Evolutionary conservation across 2,888 invertebrate genomes (phyloP).

Genomic region (Phortica magna): DNA sequence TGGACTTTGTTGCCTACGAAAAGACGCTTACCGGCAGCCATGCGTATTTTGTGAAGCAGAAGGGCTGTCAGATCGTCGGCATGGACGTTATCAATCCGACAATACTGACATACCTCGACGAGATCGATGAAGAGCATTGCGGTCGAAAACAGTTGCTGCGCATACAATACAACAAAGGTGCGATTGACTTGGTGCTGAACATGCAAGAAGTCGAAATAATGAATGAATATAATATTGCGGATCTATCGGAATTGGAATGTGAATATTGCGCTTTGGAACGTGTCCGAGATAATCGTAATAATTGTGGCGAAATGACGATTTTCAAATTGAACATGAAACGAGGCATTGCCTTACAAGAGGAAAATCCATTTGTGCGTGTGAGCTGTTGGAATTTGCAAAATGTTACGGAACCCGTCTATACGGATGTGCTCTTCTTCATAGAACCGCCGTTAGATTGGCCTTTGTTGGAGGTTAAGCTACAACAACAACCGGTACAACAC

Average conservation of each 20-base stretch:
- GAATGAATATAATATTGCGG: conserved; percentile 40
- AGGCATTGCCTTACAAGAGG: background rate
- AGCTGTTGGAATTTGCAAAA: background rate
- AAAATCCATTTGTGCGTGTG: background rate
- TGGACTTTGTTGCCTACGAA: background rate
- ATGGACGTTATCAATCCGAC: conserved; percentile 3
- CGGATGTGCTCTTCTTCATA: conserved; percentile 43
- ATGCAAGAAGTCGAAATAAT: conserved; percentile 16
- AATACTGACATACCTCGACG: background rate
- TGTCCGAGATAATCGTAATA: background rate
- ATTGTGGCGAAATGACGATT: background rate
- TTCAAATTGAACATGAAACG: background rate
- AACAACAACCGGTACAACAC: background rate
- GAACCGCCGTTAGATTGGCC: conserved; percentile 13
- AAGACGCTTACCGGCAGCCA: background rate
- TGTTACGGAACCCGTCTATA: conserved; percentile 9
- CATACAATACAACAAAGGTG: background rate
- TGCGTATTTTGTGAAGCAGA: background rate
- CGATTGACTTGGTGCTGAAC: background rate
- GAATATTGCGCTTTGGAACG: background rate
- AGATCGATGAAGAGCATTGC: background rate
- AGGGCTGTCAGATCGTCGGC: background rate
- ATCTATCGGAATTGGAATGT: conserved; percentile 23
- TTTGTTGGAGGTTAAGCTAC: background rate
- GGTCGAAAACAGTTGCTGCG: background rate